Evolutionary conservation across 2,113 vertebrate genomes (phyloP), one percentile per base, ranked within the genome.

Genomic region (Python bivittatus): DNA sequence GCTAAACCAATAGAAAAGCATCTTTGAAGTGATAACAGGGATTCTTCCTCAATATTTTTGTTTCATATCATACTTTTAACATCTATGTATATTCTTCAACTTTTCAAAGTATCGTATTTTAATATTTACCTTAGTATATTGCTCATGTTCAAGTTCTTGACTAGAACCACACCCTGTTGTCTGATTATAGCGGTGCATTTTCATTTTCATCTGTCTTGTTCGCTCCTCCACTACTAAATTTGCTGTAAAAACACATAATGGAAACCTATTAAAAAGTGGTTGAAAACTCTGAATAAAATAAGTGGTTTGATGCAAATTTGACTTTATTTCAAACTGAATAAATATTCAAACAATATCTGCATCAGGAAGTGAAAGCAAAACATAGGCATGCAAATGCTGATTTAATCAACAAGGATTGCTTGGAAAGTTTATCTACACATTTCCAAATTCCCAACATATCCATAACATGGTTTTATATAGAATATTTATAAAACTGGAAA

Each of bases 211-310:
- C 97, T 98, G 98, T 98, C 98, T 98, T 2, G 99, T 98, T 94
- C 98, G 98, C 92, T 99, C 99, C 96, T 99, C 99, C 96, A 98
- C 98, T 95, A 98, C 98, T 95, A 99, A 98, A 96, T 98, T 99
- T 98, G 97, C 96, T 97, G 97, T 93, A 97, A 98, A 97, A 97
- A 98, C 97, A 98, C 97, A 98, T 93, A 98, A 98, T 95, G 97
- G 96, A 96, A 97, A 96, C 84, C 68, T 94, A 96, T 98, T 97
- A 98, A 97, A 97, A 98, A 68, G 38, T 90, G 52, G 86, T 48
- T 0, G 91, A 93, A 97, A 84, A 8, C 0, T 88, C 94, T 58
- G 10, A 0, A 44, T 58, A 54, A 95, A 95, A 72, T 23, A 95
- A 95, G 95, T 0, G 91, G 92, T 93, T 96, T 96, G 92, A 91